Base-by-base conservation (phyloP, 2,113 vertebrate genomes). In the Potamarius usumacintae region DNA sequence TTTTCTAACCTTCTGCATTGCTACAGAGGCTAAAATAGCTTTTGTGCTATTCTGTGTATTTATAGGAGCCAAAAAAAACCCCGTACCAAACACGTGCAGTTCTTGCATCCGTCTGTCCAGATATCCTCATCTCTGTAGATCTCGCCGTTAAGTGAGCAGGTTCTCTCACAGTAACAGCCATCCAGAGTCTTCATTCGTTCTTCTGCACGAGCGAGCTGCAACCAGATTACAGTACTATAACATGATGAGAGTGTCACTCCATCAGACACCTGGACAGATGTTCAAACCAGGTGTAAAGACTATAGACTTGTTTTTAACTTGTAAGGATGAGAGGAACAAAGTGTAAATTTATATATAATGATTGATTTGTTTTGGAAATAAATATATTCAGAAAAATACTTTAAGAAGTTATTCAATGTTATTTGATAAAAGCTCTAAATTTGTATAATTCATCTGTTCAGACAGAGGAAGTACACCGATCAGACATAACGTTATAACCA, bases 101-200 rank as follows among this genome's bases (percentile, higher is more conserved):
- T 97, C 93, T 94, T 97, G 91, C 97, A 97, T 91, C 96, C 97
- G 11, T 97, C 96, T 60, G 93, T 96, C 97, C 97, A 97, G 57
- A 95, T 95, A 82, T 97, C 96, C 55, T 96, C 94, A 74, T 97
- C 97, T 87, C 97, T 94, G 94, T 97, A 97, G 85, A 94, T 94
- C 42, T 34, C 92, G 58, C 95, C 96, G 87, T 96, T 96, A 92
- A 93, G 90, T 15, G 94, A 95, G 92, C 97, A 97, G 34, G 96
- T 97, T 90, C 94, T 95, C 91, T 97, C 97, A 93, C 97, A 97
- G 90, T 97, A 97, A 93, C 97, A 97, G 72, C 97, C 96, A 90
- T 97, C 96, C 95, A 97, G 83, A 77, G 95, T 95, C 89, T 95
- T 96, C 96, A 97, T 97, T 90, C 95, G 94, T 90, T 97, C 96